Evolutionary conservation across 1,140 invertebrate species (phyloP).

Genomic region (Meloidogyne floridensis): DNA sequence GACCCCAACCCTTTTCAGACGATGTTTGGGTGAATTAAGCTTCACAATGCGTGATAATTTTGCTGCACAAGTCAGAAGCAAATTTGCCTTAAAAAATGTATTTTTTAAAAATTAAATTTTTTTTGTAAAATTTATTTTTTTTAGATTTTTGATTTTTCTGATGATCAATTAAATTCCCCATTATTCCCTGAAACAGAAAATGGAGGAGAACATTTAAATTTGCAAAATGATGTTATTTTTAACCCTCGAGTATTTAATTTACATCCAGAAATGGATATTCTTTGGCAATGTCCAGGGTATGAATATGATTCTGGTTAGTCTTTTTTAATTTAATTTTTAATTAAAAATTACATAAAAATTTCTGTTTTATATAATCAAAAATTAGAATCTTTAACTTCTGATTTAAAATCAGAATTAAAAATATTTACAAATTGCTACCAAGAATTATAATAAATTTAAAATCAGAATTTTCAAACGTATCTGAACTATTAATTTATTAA

Average conservation of each 20-base stretch:
- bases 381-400: no score
- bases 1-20: no score
- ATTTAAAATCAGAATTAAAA: neutral
- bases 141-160: conserved; percentile 37
- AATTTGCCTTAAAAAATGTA: conserved; percentile 40
- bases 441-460: neutral
- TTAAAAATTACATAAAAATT: no score
- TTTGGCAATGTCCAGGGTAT: conserved; percentile 65
- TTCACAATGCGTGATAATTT: conserved; percentile 60
- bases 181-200: conserved; percentile 38
- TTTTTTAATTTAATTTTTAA: neutral
- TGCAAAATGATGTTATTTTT: conserved; percentile 41
- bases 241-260: conserved; percentile 57
- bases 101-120: conserved; percentile 4
- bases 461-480: neutral
- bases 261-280: conserved; percentile 50
- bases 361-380: no score
- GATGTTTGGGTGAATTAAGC: conserved; percentile 58
- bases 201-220: conserved; percentile 15
- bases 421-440: no score
- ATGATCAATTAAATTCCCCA: conserved; percentile 35
- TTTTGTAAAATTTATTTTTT: conserved; percentile 18
- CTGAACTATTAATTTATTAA: no score
- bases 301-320: conserved; percentile 53
- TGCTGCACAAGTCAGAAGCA: conserved; percentile 48